phyloP scores from a whole-genome alignment of 2,888 invertebrate species.

The Eurytoma californica region DNA sequence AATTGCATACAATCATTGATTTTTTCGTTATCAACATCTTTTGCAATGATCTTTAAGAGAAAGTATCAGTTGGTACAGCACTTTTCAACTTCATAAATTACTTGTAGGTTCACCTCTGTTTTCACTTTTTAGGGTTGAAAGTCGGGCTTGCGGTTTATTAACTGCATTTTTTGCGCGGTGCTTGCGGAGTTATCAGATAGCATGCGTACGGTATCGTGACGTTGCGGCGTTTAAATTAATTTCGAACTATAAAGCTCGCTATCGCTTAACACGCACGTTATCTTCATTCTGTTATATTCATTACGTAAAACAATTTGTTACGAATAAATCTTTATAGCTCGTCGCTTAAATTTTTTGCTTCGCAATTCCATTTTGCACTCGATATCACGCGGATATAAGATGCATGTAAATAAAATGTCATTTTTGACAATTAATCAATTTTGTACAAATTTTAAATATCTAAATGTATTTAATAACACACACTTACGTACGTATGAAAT shows the following conservation, averaged over 20 bases:
- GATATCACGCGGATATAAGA: too few relatives aligned
- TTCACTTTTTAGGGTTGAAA: neutral
- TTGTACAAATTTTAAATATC: too few relatives aligned
- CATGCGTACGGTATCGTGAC: neutral
- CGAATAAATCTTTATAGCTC: neutral
- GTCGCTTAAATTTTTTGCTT: neutral
- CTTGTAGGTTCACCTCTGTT: neutral
- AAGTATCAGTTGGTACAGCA: too few relatives aligned
- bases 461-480: too few relatives aligned
- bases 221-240: conserved; percentile 16
- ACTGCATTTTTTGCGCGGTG: neutral
- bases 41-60: too few relatives aligned
- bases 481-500: too few relatives aligned
- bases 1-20: too few relatives aligned
- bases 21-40: too few relatives aligned
- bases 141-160: neutral
- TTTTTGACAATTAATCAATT: too few relatives aligned
- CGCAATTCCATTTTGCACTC: too few relatives aligned
- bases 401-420: too few relatives aligned
- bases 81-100: too few relatives aligned
- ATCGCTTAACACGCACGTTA: neutral
- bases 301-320: neutral
- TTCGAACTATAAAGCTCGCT: neutral
- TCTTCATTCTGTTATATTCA: neutral
- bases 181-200: conserved; percentile 2